Evolutionary conservation across 2,113 vertebrate genomes (phyloP), one percentile per base, ranked within the genome.

Genomic region (Chionomys nivalis): DNA sequence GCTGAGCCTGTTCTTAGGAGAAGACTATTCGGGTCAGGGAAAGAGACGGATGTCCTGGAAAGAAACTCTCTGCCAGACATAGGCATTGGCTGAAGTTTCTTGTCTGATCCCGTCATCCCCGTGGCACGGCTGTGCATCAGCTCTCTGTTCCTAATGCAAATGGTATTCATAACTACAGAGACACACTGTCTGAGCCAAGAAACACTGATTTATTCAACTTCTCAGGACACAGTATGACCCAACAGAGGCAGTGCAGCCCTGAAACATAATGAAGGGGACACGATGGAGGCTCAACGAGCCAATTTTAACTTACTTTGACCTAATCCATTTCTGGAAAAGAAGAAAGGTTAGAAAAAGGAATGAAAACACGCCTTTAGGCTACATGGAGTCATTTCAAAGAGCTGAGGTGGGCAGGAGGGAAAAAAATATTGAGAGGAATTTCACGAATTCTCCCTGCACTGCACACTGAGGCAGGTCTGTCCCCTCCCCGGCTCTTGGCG

Each of bases 141-240:
- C 94, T 97, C 96, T 96, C 93, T 95, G 93, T 97, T 95, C 96
- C 97, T 96, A 85, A 98, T 10, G 49, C 55, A 93, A 81, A 68
- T 97, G 95, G 95, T 96, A 97, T 97, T 98, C 95, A 92, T 72
- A 96, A 94, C 82, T 95, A 55, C 94, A 97, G 97, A 97, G 94
- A 98, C 96, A 97, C 88, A 63, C 86, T 97, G 95, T 95, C 96
- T 89, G 89, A 96, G 87, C 93, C 92, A 97, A 97, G 96, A 61
- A 97, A 94, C 73, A 96, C 23, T 0, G 77, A 98, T 96, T 97
- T 68, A 52, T 91, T 52, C 6, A 0, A 47, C 96, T 95, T 97
- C 81, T 0, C 86, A 88, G 93, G 97, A 97, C 88, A 97, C 72
- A 90, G 17, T 3, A 4, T 63, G 90, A 90, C 90, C 95, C 79